Evolutionary conservation across 2,797 vertebrate species (phyloP).

Genomic region (Ibycter americanus): DNA sequence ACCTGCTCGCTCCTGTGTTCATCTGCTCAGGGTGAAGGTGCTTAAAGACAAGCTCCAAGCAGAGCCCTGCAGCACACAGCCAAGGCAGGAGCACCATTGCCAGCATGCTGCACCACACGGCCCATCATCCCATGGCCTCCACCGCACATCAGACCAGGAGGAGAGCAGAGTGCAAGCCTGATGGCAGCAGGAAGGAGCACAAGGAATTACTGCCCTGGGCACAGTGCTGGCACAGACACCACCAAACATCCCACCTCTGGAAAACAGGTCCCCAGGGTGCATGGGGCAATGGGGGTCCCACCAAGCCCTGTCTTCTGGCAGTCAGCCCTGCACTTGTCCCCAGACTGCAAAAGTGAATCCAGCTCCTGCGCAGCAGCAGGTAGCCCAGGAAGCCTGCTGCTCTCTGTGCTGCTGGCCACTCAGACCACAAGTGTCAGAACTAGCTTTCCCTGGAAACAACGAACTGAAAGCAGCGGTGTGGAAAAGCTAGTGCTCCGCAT

Average conservation of each 20-base stretch:
- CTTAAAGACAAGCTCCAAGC: background rate
- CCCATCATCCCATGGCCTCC: background rate
- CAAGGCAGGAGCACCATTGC: fast-evolving
- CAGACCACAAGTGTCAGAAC: fast-evolving
- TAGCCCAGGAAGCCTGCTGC: background rate
- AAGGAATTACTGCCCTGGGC: background rate
- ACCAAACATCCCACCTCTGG: background rate
- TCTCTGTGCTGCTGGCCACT: background rate
- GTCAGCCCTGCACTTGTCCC: background rate
- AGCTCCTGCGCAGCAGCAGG: background rate
- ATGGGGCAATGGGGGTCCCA: fast-evolving
- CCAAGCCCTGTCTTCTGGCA: fast-evolving
- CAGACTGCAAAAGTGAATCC: background rate
- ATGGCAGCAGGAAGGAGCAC: background rate
- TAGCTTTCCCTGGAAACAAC: background rate
- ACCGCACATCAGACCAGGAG: fast-evolving
- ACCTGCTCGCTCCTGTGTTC: fast-evolving
- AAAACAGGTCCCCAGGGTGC: background rate
- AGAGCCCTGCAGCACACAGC: background rate
- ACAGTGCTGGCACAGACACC: fast-evolving
- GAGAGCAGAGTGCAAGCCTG: background rate
- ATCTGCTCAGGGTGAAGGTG: background rate
- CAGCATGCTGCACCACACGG: fast-evolving
- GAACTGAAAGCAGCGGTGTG: background rate
- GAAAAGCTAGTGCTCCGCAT: background rate